Evolutionary conservation across 2,888 invertebrate genomes (phyloP), one percentile per base, ranked within the genome.

Genomic region (Drosophila nigricruria): DNA sequence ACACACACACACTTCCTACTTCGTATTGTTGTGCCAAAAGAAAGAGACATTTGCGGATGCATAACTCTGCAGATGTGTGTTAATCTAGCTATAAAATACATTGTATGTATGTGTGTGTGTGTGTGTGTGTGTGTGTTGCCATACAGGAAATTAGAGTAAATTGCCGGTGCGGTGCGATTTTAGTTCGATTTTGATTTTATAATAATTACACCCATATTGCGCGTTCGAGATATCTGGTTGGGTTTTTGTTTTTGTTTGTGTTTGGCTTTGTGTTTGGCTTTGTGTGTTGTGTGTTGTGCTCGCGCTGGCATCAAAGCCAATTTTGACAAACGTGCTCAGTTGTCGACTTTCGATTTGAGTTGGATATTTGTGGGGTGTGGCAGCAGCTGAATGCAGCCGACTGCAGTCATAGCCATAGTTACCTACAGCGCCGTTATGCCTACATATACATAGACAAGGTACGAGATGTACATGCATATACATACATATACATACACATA

Each of bases 201-300:
- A 83, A 81, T 78, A 81, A 78, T 83, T 82, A 76, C 80, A 80
- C 73, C 81, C 78, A 78, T 73, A 78, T 77, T 77, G 73, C 77
- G 73, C 77, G 77, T 71, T 69, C 30, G 52, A 38, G 52, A 38
- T 49, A 49, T 69, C 42, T 60, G 57, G 40, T 53, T 66, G 67
- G 56, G 57, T 61, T 60, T 64, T 57, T 56, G 45, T 54, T 56
- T 36, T 16, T 1, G 4, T 52, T 53, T 68, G 56, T 49, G 53
- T n/a, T n/a, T n/a, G n/a, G n/a, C n/a, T n/a, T n/a, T 60, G 18
- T 49, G 43, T 52, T 45, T 32, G 9, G n/a, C n/a, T n/a, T n/a
- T 23, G 40, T 69, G 64, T 49, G 45, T 63, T 54, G n/a, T n/a
- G n/a, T n/a, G n/a, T n/a, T 58, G 62, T 53, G 47, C 49, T 57